phyloP scores from a whole-genome alignment of 1,140 invertebrate genomes.

The Drosophila ohnishii region DNA sequence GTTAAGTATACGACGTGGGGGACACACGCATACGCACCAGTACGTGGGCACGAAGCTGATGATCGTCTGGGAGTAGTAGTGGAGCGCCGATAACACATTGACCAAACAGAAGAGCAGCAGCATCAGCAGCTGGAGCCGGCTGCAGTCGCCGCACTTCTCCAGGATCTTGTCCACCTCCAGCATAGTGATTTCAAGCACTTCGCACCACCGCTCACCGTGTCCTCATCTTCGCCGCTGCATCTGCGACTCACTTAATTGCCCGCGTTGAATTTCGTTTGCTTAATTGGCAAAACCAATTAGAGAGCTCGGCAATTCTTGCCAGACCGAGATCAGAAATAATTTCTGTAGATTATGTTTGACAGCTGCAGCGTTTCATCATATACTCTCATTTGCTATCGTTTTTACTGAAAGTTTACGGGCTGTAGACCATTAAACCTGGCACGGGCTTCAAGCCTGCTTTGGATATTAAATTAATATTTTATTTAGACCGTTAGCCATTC shows the following conservation, averaged over 20 bases:
- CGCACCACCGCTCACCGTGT: slow-evolving; percentile 9
- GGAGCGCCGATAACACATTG: slow-evolving; percentile 84
- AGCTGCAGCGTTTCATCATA: slow-evolving; percentile 18
- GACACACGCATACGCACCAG: slow-evolving; percentile 63
- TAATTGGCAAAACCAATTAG: slow-evolving; percentile 65
- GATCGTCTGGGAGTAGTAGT: slow-evolving; percentile 85
- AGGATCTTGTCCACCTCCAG: slow-evolving; percentile 83
- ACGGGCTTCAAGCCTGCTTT: not conserved
- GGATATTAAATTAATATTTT: not conserved
- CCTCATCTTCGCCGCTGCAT: slow-evolving; percentile 19
- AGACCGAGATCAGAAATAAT: slow-evolving; percentile 24
- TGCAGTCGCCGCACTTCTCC: slow-evolving; percentile 85
- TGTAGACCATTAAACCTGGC: not conserved
- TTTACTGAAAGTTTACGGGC: not conserved
- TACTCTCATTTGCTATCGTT: not conserved
- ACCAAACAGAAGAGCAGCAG: slow-evolving; percentile 85
- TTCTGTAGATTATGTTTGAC: slow-evolving; percentile 43
- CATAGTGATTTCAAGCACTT: slow-evolving; percentile 31
- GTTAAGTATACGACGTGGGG: slow-evolving; percentile 25
- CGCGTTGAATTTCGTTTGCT: slow-evolving; percentile 14
- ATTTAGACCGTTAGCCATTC: too few species aligned
- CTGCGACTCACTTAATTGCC: slow-evolving; percentile 29
- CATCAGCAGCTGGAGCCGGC: slow-evolving; percentile 85
- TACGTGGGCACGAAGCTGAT: slow-evolving; percentile 84
- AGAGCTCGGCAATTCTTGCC: slow-evolving; percentile 6